These are phyloP conservation scores for Polypedilum vanderplanki DNA, from an alignment of 1,140 invertebrate genomes.

Conservation along the genomic window DNA sequence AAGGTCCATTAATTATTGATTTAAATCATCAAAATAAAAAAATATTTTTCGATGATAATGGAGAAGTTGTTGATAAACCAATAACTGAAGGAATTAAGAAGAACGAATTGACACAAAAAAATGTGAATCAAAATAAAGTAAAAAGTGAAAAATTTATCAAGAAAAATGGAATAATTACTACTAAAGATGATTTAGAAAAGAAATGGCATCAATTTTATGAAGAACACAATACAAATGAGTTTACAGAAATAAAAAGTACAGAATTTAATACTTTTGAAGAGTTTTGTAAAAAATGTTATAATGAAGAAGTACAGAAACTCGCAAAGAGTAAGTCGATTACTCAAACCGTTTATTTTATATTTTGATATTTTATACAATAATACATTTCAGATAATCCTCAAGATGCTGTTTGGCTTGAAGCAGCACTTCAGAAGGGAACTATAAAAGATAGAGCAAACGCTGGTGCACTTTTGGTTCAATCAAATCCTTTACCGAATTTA, in stretches of 20 bases:
- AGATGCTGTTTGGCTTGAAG: slow-evolving; percentile 58
- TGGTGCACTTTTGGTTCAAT: slow-evolving; percentile 63
- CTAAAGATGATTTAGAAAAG: slow-evolving; percentile 34
- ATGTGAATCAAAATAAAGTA: slow-evolving; percentile 21
- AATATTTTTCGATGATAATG: slow-evolving; percentile 40
- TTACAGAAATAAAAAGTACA: slow-evolving; percentile 41
- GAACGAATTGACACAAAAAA: too few relatives aligned
- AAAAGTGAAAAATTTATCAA: background rate
- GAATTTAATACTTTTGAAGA: slow-evolving; percentile 41
- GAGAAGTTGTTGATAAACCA: slow-evolving; percentile 33
- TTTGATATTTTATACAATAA: background rate
- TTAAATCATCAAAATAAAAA: slow-evolving; percentile 34
- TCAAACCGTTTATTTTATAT: background rate
- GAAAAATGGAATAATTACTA: slow-evolving; percentile 30
- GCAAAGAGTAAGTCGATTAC: slow-evolving; percentile 36
- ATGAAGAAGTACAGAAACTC: slow-evolving; percentile 36
- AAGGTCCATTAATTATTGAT: background rate
- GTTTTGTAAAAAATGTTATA: slow-evolving; percentile 38
- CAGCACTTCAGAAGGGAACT: slow-evolving; percentile 64
- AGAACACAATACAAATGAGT: slow-evolving; percentile 37
- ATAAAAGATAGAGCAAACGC: slow-evolving; percentile 70
- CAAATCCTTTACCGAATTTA: slow-evolving; percentile 68
- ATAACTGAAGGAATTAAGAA: slow-evolving; percentile 29
- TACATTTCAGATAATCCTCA: slow-evolving; percentile 37
- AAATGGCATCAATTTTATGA: slow-evolving; percentile 40